Conservation (phyloP, 1,140 invertebrate species). For the Caenorhabditis inopinata region DNA sequence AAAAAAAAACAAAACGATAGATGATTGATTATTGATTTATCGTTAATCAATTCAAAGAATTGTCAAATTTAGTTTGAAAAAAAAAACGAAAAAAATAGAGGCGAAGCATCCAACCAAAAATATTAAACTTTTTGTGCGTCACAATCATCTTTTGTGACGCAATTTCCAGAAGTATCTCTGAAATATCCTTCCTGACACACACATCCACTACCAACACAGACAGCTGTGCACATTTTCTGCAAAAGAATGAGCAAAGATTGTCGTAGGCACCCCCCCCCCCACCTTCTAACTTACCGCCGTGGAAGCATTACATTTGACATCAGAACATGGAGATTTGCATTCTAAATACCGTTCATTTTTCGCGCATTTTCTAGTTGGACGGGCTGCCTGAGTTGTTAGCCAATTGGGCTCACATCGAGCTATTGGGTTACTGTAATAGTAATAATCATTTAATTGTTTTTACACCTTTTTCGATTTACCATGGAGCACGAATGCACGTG, state of each 20-base stretch:
- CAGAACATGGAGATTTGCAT: neutral
- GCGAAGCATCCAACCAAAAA: neutral
- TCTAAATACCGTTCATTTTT: neutral
- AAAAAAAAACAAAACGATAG: neutral
- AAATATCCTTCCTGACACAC: neutral
- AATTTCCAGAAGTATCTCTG: neutral
- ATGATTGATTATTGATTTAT: too few species aligned
- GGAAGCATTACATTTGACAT: neutral
- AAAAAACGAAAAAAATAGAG: neutral
- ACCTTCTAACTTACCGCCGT: neutral
- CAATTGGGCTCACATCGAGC: neutral
- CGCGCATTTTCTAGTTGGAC: too few species aligned
- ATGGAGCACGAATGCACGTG: conserved; percentile 12
- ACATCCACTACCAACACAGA: neutral
- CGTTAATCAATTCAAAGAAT: too few species aligned
- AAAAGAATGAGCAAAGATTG: too few species aligned
- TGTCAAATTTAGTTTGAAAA: too few species aligned
- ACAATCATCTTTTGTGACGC: neutral
- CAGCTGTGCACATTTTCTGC: neutral
- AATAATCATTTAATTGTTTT: too few species aligned
- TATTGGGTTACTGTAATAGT: conserved; percentile 10
- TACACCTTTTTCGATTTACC: too few species aligned
- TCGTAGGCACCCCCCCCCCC: too few species aligned
- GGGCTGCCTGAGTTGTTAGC: too few species aligned
- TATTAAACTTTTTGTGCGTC: neutral